phyloP scores from a whole-genome alignment of 2,888 invertebrate species.

The Dicyrtoma fusca region DNA sequence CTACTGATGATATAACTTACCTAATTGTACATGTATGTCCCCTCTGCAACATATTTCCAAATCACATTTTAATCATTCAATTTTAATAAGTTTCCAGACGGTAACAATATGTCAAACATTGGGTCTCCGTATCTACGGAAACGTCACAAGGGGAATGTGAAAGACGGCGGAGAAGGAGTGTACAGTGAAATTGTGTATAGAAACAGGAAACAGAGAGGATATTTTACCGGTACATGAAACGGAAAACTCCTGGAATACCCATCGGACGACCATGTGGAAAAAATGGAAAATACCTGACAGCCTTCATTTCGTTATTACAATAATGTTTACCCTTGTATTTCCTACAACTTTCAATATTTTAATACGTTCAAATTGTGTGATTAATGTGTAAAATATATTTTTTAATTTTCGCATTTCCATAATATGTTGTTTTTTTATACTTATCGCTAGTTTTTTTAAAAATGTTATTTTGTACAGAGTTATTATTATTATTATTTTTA shows the following conservation, averaged over 20 bases:
- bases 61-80: too few species aligned
- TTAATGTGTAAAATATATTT: background rate
- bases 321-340: background rate
- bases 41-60: too few species aligned
- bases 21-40: too few species aligned
- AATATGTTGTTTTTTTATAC: constrained; percentile 9
- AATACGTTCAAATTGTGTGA: constrained; percentile 12
- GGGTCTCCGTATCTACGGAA: background rate
- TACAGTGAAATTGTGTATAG: background rate
- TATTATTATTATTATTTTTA: background rate
- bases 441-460: background rate
- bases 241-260: too few species aligned
- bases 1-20: too few species aligned
- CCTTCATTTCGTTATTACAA: background rate
- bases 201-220: background rate
- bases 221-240: too few species aligned
- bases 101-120: too few species aligned
- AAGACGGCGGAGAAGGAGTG: too few species aligned
- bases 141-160: background rate
- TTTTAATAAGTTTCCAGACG: too few species aligned
- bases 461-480: constrained; percentile 19
- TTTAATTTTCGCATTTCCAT: background rate
- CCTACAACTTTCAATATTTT: background rate
- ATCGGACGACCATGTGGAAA: too few species aligned
- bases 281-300: too few species aligned